Percentiles rank a stretch among this genome's conserved stretches.
Conservation (phyloP, 2,797 vertebrate species). For the Cheirogaleus major region DNA sequence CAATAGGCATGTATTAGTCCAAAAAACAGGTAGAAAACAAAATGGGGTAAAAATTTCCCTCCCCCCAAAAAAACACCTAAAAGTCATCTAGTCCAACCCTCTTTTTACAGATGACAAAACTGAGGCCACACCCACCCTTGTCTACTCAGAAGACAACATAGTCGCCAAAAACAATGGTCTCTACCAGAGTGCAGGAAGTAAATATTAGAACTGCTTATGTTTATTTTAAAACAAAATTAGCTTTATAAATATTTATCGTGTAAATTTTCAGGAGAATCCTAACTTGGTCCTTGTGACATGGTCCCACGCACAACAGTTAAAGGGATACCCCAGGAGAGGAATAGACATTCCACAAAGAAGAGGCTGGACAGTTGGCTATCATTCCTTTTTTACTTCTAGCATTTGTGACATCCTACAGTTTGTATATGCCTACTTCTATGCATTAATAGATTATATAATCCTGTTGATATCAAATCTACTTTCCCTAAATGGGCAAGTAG, state of each 20-base stretch:
- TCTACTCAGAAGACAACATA: not conserved
- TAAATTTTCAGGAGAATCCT: not conserved
- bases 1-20: not conserved
- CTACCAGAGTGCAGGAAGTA: not conserved
- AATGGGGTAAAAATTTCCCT: not conserved
- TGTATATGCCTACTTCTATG: not conserved
- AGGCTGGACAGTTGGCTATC: not conserved
- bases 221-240: not conserved
- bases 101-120: not conserved
- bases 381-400: not conserved
- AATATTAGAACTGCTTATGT: not conserved
- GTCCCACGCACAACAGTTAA: not conserved
- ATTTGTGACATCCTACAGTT: not conserved
- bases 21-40: not conserved
- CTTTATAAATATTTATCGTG: slow-evolving; percentile 1
- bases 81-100: not conserved
- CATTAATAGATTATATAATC: not conserved
- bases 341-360: not conserved
- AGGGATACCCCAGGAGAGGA: not conserved
- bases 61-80: not conserved
- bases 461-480: not conserved
- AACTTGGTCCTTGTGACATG: not conserved
- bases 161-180: not conserved
- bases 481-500: not conserved
- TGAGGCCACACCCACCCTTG: not conserved